Percentiles rank a stretch among this genome's conserved stretches.
phyloP scores from a whole-genome alignment of 1,140 invertebrate species.

The Megalonaias nervosa region DNA sequence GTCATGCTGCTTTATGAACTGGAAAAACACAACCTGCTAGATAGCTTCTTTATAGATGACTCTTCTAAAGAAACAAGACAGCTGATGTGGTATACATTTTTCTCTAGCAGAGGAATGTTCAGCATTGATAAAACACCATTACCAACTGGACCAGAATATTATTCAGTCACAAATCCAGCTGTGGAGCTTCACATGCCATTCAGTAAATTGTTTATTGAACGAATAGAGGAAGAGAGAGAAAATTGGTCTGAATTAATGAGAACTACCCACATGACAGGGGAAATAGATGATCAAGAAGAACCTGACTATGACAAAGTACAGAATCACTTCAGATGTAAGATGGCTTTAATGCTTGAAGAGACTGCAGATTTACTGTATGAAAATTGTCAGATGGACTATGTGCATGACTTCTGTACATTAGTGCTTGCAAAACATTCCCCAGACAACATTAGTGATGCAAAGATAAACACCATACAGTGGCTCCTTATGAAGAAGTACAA shows the following conservation, averaged over 20 bases:
- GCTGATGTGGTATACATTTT: conserved; percentile 1
- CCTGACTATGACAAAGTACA: conserved; percentile 7
- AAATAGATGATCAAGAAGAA: conserved; percentile 13
- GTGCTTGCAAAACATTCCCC: background rate
- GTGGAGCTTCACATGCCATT: conserved; percentile 17
- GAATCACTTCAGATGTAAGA: conserved; percentile 4
- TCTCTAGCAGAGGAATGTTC: background rate
- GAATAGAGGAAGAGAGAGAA: conserved; percentile 16
- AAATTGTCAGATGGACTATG: conserved; percentile 7
- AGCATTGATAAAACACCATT: conserved; percentile 2
- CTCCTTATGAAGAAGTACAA: background rate
- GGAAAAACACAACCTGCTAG: conserved; percentile 11
- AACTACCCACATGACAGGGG: conserved; percentile 13
- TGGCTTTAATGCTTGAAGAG: background rate
- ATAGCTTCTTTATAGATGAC: conserved; percentile 25
- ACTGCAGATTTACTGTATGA: background rate
- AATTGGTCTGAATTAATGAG: conserved; percentile 1
- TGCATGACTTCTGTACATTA: conserved; percentile 27
- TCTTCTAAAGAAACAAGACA: background rate
- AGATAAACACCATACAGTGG: conserved; percentile 15
- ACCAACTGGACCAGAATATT: conserved; percentile 26
- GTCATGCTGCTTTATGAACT: conserved; percentile 20
- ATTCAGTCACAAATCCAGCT: conserved; percentile 9
- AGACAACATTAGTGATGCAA: background rate
- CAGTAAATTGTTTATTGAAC: conserved; percentile 7